These are phyloP conservation scores for Cyanoramphus novaezelandiae DNA, from an alignment of 2,113 vertebrate genomes.

Conservation along the genomic window DNA sequence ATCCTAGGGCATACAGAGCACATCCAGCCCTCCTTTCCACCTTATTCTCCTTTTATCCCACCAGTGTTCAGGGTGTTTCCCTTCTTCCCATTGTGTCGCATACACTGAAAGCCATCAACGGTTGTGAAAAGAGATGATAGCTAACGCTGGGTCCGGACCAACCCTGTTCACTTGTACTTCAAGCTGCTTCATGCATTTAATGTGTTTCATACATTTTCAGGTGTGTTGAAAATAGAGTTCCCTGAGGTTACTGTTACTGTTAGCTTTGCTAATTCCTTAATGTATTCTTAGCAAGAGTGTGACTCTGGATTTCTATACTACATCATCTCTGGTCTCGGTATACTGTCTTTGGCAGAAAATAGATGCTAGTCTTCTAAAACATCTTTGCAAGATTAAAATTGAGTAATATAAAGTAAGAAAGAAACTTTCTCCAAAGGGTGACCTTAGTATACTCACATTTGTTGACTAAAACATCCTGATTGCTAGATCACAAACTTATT, in stretches of 20 bases:
- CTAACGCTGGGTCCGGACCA: neutral
- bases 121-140: neutral
- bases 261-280: neutral
- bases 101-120: neutral
- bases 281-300: neutral
- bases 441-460: neutral
- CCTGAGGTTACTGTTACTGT: neutral
- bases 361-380: neutral
- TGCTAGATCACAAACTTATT: neutral
- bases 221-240: neutral
- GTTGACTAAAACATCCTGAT: neutral
- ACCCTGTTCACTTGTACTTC: neutral
- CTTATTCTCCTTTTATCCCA: neutral
- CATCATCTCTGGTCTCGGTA: neutral
- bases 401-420: neutral
- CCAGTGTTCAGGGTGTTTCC: neutral
- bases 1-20: neutral
- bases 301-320: neutral
- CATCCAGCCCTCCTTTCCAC: neutral
- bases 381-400: neutral
- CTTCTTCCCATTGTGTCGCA: neutral
- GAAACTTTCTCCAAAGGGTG: neutral
- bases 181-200: neutral
- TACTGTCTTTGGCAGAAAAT: neutral
- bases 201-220: neutral